These are phyloP conservation scores for Hucho hucho DNA, from an alignment of 2,113 vertebrate genomes.

Conservation along the genomic window DNA sequence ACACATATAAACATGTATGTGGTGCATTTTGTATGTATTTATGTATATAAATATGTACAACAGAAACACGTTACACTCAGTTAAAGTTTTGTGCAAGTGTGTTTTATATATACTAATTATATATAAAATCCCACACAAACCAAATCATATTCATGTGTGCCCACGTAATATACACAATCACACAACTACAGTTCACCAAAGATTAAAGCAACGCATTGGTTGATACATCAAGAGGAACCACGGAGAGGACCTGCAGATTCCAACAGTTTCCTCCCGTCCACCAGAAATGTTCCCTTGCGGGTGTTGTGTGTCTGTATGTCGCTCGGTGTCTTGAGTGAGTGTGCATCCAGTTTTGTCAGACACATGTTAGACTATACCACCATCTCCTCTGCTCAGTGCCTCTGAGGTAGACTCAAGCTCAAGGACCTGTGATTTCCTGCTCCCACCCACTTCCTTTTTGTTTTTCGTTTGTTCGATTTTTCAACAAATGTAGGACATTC, in stretches of 20 bases:
- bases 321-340: constrained; percentile 71
- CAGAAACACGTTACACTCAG: constrained; percentile 73
- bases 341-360: constrained; percentile 42
- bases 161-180: constrained; percentile 71
- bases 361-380: constrained; percentile 43
- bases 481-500: constrained; percentile 90
- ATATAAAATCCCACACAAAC: constrained; percentile 69
- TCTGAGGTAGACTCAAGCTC: constrained; percentile 94
- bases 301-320: background rate
- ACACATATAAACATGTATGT: constrained; percentile 76
- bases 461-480: constrained; percentile 48
- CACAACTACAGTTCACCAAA: constrained; percentile 74
- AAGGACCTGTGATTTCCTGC: constrained; percentile 71
- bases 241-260: constrained; percentile 70
- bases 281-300: background rate
- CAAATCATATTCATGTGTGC: constrained; percentile 66
- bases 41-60: constrained; percentile 71
- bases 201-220: constrained; percentile 75
- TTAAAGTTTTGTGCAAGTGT: constrained; percentile 74
- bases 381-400: constrained; percentile 78
- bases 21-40: constrained; percentile 72
- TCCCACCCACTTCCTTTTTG: background rate
- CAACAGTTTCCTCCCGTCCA: constrained; percentile 50
- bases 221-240: constrained; percentile 71
- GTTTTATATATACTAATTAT: constrained; percentile 73